phyloP scores from a whole-genome alignment of 2,113 vertebrate species.

The Elephantulus edwardii region DNA sequence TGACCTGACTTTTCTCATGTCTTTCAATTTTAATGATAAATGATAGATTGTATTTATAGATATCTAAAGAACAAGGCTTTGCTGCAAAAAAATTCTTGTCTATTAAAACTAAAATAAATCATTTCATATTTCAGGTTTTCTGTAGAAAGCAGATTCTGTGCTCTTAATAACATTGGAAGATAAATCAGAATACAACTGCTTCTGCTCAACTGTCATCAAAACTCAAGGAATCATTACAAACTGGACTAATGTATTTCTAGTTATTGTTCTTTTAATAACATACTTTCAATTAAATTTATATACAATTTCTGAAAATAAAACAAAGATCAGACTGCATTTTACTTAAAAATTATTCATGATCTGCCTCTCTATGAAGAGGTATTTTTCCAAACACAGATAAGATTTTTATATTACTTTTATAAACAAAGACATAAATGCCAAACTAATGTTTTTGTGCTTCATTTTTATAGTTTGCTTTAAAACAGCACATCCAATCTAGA shows the following conservation, averaged over 20 bases:
- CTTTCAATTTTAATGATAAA: neutral
- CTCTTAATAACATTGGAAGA: neutral
- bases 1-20: neutral
- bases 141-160: neutral
- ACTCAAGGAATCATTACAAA: neutral
- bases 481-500: neutral
- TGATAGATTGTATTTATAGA: neutral
- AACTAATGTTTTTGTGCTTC: neutral
- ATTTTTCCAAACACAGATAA: conserved; percentile 3
- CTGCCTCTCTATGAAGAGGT: neutral
- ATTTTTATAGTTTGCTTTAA: conserved; percentile 21
- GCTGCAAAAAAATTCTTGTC: neutral
- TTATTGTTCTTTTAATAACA: neutral
- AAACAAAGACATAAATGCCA: neutral
- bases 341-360: conserved; percentile 21
- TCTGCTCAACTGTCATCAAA: neutral
- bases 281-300: conserved; percentile 23
- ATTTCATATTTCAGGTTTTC: neutral
- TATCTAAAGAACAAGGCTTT: neutral
- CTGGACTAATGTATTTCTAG: neutral
- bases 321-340: neutral
- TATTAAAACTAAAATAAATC: neutral
- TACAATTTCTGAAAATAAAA: no score
- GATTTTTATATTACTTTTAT: neutral
- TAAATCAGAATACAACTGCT: neutral